phyloP scores from a whole-genome alignment of 2,888 invertebrate species.

The Hydropsyche betteni region DNA sequence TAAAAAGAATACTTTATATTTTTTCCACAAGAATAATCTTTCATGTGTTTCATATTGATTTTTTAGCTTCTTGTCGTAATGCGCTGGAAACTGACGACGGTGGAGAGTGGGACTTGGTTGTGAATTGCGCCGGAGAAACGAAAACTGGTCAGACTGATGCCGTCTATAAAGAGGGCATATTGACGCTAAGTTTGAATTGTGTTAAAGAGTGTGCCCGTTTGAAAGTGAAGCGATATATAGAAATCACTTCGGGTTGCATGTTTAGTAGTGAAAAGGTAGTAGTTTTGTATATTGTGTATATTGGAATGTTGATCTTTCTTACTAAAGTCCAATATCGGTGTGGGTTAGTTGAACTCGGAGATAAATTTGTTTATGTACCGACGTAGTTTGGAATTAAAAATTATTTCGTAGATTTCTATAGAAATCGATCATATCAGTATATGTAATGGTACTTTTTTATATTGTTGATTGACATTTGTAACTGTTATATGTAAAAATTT shows the following conservation, averaged over 20 bases:
- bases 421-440: too few species aligned
- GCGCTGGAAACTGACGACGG: conserved; percentile 74
- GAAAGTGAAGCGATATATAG: conserved; percentile 77
- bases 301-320: too few species aligned
- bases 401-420: too few species aligned
- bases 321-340: too few species aligned
- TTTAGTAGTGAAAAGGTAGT: conserved; percentile 80
- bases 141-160: conserved; percentile 88
- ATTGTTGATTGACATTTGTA: neutral
- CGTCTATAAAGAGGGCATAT: conserved; percentile 89
- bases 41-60: neutral
- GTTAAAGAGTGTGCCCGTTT: conserved; percentile 78
- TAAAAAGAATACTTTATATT: neutral
- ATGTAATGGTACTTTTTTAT: neutral
- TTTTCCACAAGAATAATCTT: neutral
- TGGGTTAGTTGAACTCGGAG: too few species aligned
- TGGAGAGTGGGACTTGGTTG: conserved; percentile 76
- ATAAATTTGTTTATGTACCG: too few species aligned
- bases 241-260: conserved; percentile 86
- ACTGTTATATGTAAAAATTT: neutral
- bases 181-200: conserved; percentile 84
- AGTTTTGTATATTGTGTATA: neutral
- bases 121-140: conserved; percentile 93
- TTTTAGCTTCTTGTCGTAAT: conserved; percentile 80
- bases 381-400: too few species aligned